Evolutionary conservation across 2,797 vertebrate species (phyloP), one percentile per base, ranked within the genome.

Genomic region (Manis javanica): DNA sequence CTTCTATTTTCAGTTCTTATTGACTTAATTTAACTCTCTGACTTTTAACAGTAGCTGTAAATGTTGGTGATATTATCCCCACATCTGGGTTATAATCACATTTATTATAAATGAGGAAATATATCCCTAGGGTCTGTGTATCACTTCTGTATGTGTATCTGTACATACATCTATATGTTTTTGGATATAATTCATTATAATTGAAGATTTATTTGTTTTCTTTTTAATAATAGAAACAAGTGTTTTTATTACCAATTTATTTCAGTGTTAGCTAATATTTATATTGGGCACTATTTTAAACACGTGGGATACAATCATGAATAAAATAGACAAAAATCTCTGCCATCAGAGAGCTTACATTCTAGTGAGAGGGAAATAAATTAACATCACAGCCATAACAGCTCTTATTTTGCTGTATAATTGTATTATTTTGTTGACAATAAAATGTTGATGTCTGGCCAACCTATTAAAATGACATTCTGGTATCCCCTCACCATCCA

Each of bases 391-490:
- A 86, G 88, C 83, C 7, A 26, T 49, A 74, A 77, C 3, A 63
- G 37, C 57, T 87, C 6, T 87, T 94, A 64, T 61, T 92, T 86
- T 87, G 37, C 53, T 71, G 8, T 21, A 71, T 93, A 87, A 75
- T 72, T 94, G 21, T 53, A 18, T 59, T 55, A 74, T 64, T 94
- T 94, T 51, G 19, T 87, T 90, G 53, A 63, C 49, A 79, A n/a
- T 83, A 87, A 93, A 74, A 92, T 87, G 21, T 59, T 91, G 6
- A 1, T 81, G 16, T 90, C 95, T 97, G 87, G 39, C 34, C 57
- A 94, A 55, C 10, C 29, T 94, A 55, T 49, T 94, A 81, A 94
- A 90, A 85, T 93, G 23, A 6, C 12, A 12, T 95, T 88, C 92
- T 87, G 23, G 18, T 88, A 87, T 34, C 46, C n/a, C n/a, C 29